Evolutionary conservation across 2,888 invertebrate species (phyloP), one percentile per base, ranked within the genome.

Genomic region (Prenolepis imparis): DNA sequence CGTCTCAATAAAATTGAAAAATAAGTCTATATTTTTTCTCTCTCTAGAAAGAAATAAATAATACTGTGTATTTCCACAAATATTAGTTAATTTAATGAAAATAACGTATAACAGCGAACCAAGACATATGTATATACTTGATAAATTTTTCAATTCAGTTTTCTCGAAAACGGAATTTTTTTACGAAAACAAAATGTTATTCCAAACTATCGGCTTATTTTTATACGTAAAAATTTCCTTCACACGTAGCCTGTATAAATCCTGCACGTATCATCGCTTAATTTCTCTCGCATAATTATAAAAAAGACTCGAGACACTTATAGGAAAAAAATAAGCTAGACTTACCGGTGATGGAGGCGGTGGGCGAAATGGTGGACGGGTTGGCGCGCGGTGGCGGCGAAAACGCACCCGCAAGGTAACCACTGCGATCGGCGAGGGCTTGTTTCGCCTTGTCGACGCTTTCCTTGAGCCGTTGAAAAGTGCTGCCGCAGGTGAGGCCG

Each of bases 381-480:
- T 93, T 94, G 75, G 93, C 92, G 75, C 94, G 93, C 67, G 94
- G 94, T n/a, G 94, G 94, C 55, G 94, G 94, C 57, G 94, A 94
- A 82, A 94, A 94, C 80, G 94, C 94, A 24, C 94, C 94, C 44
- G 94, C 94, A 9, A 94, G 90, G 82, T 94, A 94, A 36, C 94
- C 93, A 8, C 94, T 94, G 32, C 94, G 92, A 83, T 94, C 94
- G 68, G 93, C 94, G 64, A 98, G 95, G 0, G 98, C 98, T 0
- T 98, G 98, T 94, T 98, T 98, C 63, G 98, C 98, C 93, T 98
- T 98, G 94, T 98, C 98, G 63, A 98, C 98, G 92, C 98, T 98
- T 94, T 98, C 98, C 92, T 98, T 98, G 86, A 98, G 95, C 94
- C 98, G 98, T 93, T 98, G 98, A 95, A 98, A 98, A 15, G 98